Evolutionary conservation across 1,140 invertebrate genomes (phyloP).

Genomic region (Tetramorium alpestre): DNA sequence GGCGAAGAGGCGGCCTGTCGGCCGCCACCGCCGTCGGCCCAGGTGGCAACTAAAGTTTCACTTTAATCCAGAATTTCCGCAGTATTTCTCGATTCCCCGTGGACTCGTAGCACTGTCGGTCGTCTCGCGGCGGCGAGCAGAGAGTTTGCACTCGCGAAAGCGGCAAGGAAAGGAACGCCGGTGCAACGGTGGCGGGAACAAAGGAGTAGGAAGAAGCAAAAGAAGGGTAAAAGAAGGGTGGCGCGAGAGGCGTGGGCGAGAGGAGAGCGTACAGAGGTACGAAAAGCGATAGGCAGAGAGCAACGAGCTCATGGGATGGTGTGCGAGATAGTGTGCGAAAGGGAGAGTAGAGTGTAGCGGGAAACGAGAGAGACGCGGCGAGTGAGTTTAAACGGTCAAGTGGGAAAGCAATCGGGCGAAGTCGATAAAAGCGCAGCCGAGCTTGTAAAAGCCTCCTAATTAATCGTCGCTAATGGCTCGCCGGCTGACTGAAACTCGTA

Average conservation of each 20-base stretch:
- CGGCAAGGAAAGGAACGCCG: not conserved
- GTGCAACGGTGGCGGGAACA: conserved; percentile 31
- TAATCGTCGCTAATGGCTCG: conserved; percentile 69
- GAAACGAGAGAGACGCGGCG: conserved; percentile 2
- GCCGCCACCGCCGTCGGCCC: conserved; percentile 24
- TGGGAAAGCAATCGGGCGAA: conserved; percentile 69
- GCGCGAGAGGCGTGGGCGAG: not conserved
- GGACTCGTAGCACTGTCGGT: conserved; percentile 45
- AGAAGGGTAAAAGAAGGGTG: conserved; percentile 22
- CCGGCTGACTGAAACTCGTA: conserved; percentile 23
- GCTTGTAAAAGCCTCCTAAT: conserved; percentile 69
- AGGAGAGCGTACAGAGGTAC: not conserved
- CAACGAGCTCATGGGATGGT: conserved; percentile 7
- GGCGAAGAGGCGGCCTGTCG: conserved; percentile 14
- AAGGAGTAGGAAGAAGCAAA: conserved; percentile 16
- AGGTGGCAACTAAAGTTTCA: conserved; percentile 68
- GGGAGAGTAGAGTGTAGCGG: not conserved
- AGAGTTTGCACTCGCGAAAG: conserved; percentile 19
- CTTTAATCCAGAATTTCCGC: conserved; percentile 70
- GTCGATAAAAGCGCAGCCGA: conserved; percentile 69
- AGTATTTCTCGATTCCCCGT: conserved; percentile 60
- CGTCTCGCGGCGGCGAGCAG: conserved; percentile 48
- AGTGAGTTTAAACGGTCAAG: conserved; percentile 69
- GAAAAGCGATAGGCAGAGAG: conserved; percentile 29
- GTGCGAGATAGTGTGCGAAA: not conserved